phyloP scores from a whole-genome alignment of 2,113 vertebrate species.

The Mus musculus region GRCm39 chr12:4996001-4996500 shows the following conservation, averaged over 20 bases:
- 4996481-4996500: background rate
- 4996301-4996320: background rate
- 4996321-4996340: background rate
- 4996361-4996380: background rate
- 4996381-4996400: background rate
- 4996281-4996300: background rate
- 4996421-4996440: background rate
- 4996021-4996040: background rate
- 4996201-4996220: background rate
- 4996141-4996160: background rate
- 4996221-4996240: background rate
- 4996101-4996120: background rate
- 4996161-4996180: background rate
- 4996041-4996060: background rate
- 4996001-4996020: background rate
- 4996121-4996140: background rate
- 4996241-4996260: background rate
- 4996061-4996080: background rate
- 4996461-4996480: constrained; percentile 36
- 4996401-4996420: background rate
- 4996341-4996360: background rate
- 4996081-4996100: constrained; percentile 29
- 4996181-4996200: constrained; percentile 21
- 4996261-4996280: background rate
- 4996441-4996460: constrained; percentile 34